Conservation (phyloP, 2,113 vertebrate species). For the Physeter macrocephalus region DNA sequence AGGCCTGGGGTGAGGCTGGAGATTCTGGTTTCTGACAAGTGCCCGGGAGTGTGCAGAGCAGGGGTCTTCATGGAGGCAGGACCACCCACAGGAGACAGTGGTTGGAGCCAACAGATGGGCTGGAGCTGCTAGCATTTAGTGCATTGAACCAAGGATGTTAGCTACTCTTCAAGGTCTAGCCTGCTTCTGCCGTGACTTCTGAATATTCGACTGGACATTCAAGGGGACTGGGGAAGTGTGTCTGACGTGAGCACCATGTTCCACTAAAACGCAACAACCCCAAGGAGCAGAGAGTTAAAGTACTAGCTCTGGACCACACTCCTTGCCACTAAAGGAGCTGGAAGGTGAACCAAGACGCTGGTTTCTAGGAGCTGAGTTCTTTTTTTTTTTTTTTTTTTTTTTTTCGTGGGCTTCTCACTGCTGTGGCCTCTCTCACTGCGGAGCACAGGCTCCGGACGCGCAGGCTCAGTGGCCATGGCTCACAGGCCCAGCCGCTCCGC, state of each 20-base stretch:
- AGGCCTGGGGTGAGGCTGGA: neutral
- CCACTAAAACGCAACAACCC: neutral
- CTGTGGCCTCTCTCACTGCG: too few relatives aligned
- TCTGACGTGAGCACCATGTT: neutral
- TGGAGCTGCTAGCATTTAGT: neutral
- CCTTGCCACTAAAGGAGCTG: neutral
- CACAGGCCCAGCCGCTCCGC: too few relatives aligned
- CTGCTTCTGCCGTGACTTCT: neutral
- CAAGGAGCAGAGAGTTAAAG: too few relatives aligned
- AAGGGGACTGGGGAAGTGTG: neutral
- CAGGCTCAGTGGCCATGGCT: too few relatives aligned
- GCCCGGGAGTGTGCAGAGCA: neutral
- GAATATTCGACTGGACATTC: neutral
- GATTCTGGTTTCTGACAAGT: neutral
- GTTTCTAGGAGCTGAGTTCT: neutral
- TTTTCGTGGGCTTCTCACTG: too few relatives aligned
- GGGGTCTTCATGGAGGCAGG: neutral
- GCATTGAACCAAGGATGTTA: too few relatives aligned
- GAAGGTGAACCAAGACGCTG: neutral
- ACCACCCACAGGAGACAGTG: neutral
- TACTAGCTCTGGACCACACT: neutral
- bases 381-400: too few relatives aligned
- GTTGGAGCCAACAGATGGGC: too few relatives aligned
- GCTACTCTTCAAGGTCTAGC: neutral
- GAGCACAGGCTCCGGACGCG: too few relatives aligned